Conservation (phyloP, 2,113 vertebrate genomes). For the Ellobius talpinus region DNA sequence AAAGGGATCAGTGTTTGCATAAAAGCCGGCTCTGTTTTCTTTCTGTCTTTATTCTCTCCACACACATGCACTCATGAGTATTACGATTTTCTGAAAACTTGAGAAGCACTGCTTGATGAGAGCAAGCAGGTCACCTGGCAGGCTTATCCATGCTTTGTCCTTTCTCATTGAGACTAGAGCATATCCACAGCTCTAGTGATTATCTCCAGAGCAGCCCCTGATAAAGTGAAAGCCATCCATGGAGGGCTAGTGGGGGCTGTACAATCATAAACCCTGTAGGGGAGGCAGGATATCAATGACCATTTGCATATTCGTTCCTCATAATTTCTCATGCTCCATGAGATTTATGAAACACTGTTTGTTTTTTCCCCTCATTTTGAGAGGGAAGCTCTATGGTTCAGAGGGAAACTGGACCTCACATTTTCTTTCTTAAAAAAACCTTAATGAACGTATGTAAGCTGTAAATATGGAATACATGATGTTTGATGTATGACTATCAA, state of each 20-base stretch:
- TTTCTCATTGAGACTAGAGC: neutral
- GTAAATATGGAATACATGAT: neutral
- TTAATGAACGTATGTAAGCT: neutral
- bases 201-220: neutral
- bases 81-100: neutral
- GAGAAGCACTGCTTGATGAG: neutral
- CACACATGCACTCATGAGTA: neutral
- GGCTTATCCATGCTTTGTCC: no score
- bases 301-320: neutral
- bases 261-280: neutral
- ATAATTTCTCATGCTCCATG: neutral
- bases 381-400: neutral
- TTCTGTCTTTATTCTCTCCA: neutral
- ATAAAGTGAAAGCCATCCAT: neutral
- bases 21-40: neutral
- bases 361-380: slow-evolving; percentile 4
- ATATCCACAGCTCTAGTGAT: neutral
- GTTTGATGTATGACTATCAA: neutral
- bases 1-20: neutral
- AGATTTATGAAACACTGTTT: neutral
- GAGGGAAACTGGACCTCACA: neutral
- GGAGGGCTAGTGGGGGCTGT: no score
- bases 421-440: neutral
- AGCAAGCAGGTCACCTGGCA: neutral
- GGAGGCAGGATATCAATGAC: neutral